Evolutionary conservation across 2,888 invertebrate species (phyloP), one percentile per base, ranked within the genome.

Genomic region (Pristionchus japonicus): DNA sequence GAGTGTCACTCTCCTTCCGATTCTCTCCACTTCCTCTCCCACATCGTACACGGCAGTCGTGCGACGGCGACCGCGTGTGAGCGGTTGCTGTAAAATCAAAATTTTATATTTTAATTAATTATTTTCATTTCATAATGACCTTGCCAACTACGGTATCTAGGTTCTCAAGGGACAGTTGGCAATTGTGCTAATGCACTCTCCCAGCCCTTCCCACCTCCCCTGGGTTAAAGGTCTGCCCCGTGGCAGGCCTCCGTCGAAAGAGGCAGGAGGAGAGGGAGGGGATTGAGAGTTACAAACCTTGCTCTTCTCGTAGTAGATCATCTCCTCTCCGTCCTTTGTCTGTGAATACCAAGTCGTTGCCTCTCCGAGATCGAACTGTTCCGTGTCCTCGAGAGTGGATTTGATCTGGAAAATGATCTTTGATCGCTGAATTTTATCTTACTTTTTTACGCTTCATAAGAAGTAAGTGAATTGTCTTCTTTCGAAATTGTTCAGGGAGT

Each of bases 291-390:
- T 61, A 61, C 23, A 1, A 2, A 80, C 87, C 87, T 80, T 57
- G 40, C 57, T 80, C 57, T 80, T 87, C 80, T 87, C 87, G 40
- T 87, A 87, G 31, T 87, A 87, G 57, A 87, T 23, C 17, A 80
- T 27, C 31, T 87, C 87, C 61, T 87, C 87, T 87, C 87, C 87
- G 23, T 80, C 43, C 49, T 80, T 80, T 27, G 31, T 27, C 47
- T 80, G 77, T 1, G 87, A 64, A 20, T 80, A 80, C 87, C 87
- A 87, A 15, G 64, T 67, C 0, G 49, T 47, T 13, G 37, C 31
- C 20, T 87, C 80, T n/a, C 34, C 80, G 34, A 80, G 23, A 20
- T 87, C 87, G 80, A 87, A 87, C 17, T 43, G 40, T n/a, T 87
- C 87, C n/a, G 40, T 31, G 15, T 87, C 80, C 6, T 87, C 87